Percentiles rank a stretch among this genome's conserved stretches.
phyloP scores from a whole-genome alignment of 2,113 vertebrate genomes.

The Eolophus roseicapilla region DNA sequence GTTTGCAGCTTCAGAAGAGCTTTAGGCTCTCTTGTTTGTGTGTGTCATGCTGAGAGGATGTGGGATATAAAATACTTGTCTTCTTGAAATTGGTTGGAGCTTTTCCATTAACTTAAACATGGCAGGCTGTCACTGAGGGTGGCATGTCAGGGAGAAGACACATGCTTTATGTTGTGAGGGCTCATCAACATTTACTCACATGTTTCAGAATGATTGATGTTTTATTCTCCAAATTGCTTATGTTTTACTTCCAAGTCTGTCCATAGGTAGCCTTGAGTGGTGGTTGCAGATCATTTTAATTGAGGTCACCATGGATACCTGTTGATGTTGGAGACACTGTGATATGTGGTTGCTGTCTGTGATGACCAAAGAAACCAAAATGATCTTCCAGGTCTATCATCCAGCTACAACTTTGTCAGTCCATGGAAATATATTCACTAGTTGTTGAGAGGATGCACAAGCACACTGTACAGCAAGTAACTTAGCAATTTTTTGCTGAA shows the following conservation, averaged over 20 bases:
- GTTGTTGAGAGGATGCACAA: rapidly evolving
- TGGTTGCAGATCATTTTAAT: not conserved
- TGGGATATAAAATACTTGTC: not conserved
- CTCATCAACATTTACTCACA: not conserved
- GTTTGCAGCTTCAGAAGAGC: not conserved
- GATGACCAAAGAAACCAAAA: not conserved
- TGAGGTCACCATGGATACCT: not conserved
- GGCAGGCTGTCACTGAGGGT: not conserved
- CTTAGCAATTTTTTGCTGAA: not conserved
- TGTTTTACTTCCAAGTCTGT: not conserved
- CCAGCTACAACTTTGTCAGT: not conserved
- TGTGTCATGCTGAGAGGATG: not conserved
- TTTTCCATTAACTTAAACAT: not conserved
- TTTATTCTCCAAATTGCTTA: not conserved
- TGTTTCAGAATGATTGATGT: not conserved
- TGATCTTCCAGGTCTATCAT: not conserved
- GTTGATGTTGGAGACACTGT: not conserved
- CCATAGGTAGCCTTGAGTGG: not conserved
- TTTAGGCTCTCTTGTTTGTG: not conserved
- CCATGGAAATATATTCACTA: not conserved
- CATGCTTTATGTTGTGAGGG: not conserved
- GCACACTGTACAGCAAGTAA: not conserved
- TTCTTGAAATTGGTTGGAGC: not conserved
- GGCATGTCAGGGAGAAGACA: not conserved
- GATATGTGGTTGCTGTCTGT: not conserved